Base-by-base conservation (phyloP, 2,113 vertebrate species). In the Piprites chloris region DNA sequence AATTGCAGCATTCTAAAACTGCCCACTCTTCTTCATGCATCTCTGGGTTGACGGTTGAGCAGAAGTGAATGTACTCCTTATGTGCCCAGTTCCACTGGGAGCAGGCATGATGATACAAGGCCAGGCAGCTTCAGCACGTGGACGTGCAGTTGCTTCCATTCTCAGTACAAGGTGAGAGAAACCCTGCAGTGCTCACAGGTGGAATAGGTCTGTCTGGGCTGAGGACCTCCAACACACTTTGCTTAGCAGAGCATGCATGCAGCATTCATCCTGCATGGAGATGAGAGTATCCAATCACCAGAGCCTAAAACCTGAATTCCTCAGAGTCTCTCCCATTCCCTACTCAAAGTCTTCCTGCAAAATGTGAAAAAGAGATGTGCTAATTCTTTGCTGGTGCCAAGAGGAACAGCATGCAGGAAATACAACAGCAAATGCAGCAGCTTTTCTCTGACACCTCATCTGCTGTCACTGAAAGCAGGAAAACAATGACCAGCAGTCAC, bases 101-200 rank as follows among this genome's bases (percentile, higher is more conserved):
- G 42, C 7, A 4, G 27, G 15, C 23, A 52, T 2, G 4, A 52
- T 2, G 4, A 21, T 32, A 35, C 1, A 4, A 44, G 21, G 21
- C 19, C 3, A 1, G 9, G 33, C 27, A 55, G 30, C 24, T 89
- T 52, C 92, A 58, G 47, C 3, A 1, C 9, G 33, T 0, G 2
- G 27, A 71, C 6, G 27, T 8, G 5, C 19, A 11, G 41, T n/a
- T 49, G 17, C 37, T 78, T 46, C 5, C 0, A 1, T 12, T 61
- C 37, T 56, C 8, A 1, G 16, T 30, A 35, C 0, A 3, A 79
- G 32, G 10, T 23, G 26, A 74, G 61, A 76, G 66, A 79, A 88
- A n/a, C 22, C 11, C 27, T 46, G 21, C 27, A 46, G 42, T 9
- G 13, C 24, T 87, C 23, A 39, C 0, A 0, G 24, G 11, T 33